Base-by-base conservation (phyloP, 2,888 invertebrate genomes). In the Aphodius sticticus region DNA sequence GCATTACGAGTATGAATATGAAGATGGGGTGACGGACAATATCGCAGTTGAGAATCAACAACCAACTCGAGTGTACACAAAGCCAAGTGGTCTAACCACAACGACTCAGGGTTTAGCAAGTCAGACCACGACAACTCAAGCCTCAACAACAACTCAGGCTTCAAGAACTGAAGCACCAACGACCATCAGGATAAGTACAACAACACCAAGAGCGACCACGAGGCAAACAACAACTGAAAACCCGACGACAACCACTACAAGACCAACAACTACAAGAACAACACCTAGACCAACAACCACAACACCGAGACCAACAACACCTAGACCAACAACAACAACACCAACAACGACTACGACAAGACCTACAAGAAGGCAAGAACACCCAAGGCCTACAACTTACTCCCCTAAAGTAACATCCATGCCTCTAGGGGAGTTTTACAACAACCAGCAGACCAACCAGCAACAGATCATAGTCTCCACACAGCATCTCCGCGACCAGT, bases 391-490 rank as follows among this genome's bases (percentile, higher is more conserved):
- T 12, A 81, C 81, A 15, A 76, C 78, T 5, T 77, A 77, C 35
- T 76, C 84, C 16, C 81, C 83, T 6, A 85, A 87, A 82, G 88
- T 89, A 35, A 89, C 90, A 6, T 90, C 90, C 4, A 82, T 90
- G 78, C 90, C 90, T 7, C 81, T 90, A 12, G 89, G 89, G 6
- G 88, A 89, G 77, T 89, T 89, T 80, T 89, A 89, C 81, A 80
- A 79, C 70, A 81, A 77, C 76, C n/a, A 69, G 12, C 76, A 1
- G 3, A 26, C 2, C 26, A 26, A 26, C 26, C 26, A 80, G 15
- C 77, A 81, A 26, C 87, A 88, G 4, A 88, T 88, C 53, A 88
- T 89, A 75, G 87, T 88, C 6, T 86, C 89, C 3, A 88, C 88
- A 4, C 88, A 88, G 81, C 88, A 89, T 82, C 83, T 89, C 69